Base-by-base conservation (phyloP, 2,113 vertebrate species). In the Paraplagusia blochii region DNA sequence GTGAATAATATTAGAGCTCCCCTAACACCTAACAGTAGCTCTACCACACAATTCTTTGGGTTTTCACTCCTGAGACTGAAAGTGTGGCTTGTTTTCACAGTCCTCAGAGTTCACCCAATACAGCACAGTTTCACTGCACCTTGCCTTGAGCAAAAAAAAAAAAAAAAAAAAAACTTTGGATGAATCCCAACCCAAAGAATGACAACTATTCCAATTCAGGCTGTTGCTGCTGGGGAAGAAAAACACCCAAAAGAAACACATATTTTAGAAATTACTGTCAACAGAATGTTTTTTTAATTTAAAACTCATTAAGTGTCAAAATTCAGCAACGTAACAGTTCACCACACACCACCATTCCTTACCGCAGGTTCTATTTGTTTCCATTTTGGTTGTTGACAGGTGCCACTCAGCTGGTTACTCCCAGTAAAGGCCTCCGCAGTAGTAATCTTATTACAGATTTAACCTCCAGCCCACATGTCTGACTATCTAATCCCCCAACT, bases 371-470 rank as follows among this genome's bases (percentile, higher is more conserved):
- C 8, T 46, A 22, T 45, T 67, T 5, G 4, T 54, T 76, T 36
- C 66, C 44, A 53, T 17, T 66, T 58, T 65, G 51, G 43, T 62
- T 65, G 63, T 67, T 79, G 60, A 81, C 66, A 74, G 44, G 72
- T 78, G 57, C 67, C 57, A 68, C 40, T 29, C 45, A 73, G 61
- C 19, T 47, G 56, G 73, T 79, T 74, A 69, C 35, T 62, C 57
- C 54, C 33, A 62, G 66, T 73, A 76, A 74, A 85, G 53, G 64
- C 53, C 72, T 66, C 72, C 63, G 72, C 48, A 47, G 62, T 19
- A 14, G 33, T 88, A 88, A 89, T 85, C 89, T 83, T 48, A 89
- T 89, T 86, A 84, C 19, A 74, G 84, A 74, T 81, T 87, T 83
- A 88, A 88, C 77, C 84, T 84, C 53, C 63, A 67, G 60, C 78